Percentiles rank a stretch among this genome's conserved stretches.
Conservation (phyloP, 2,888 invertebrate genomes). For the Drosophila glabriapex region DNA sequence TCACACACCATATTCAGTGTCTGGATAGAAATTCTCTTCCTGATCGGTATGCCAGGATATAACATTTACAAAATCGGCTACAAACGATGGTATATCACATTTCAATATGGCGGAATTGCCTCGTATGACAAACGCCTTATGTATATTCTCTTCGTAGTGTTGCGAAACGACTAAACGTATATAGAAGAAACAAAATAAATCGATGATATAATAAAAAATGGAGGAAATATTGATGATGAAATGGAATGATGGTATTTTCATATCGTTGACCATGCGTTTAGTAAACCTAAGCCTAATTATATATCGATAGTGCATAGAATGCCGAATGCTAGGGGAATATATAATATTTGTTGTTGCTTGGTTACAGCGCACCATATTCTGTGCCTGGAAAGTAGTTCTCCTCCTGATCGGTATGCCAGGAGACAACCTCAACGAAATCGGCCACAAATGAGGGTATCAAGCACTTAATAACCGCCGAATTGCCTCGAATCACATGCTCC, state of each 20-base stretch:
- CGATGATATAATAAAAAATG: conserved; percentile 33
- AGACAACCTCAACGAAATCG: conserved; percentile 94
- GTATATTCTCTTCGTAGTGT: conserved; percentile 95
- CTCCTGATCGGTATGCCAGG: conserved; percentile 92
- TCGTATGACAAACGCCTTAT: conserved; percentile 95
- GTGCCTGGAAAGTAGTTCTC: conserved; percentile 85
- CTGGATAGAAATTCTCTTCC: conserved; percentile 85
- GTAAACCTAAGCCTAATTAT: conserved; percentile 54
- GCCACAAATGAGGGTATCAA: conserved; percentile 96
- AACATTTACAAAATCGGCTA: conserved; percentile 95
- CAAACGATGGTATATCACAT: conserved; percentile 96
- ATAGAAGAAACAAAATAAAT: conserved; percentile 39
- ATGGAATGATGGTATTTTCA: conserved; percentile 19
- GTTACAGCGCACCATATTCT: conserved; percentile 84
- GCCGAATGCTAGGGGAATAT: conserved; percentile 12
- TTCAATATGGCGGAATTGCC: conserved; percentile 95
- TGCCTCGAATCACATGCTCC: conserved; percentile 95
- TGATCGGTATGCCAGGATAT: conserved; percentile 94
- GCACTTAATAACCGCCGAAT: conserved; percentile 94
- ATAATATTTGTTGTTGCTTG: conserved; percentile 6
- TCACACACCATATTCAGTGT: conserved; percentile 85
- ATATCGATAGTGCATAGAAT: conserved; percentile 14
- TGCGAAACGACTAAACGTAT: conserved; percentile 92
- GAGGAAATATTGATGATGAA: conserved; percentile 14
- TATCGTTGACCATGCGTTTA: conserved; percentile 67